Evolutionary conservation across 2,888 invertebrate genomes (phyloP).

Genomic region (Polyploca ridens): DNA sequence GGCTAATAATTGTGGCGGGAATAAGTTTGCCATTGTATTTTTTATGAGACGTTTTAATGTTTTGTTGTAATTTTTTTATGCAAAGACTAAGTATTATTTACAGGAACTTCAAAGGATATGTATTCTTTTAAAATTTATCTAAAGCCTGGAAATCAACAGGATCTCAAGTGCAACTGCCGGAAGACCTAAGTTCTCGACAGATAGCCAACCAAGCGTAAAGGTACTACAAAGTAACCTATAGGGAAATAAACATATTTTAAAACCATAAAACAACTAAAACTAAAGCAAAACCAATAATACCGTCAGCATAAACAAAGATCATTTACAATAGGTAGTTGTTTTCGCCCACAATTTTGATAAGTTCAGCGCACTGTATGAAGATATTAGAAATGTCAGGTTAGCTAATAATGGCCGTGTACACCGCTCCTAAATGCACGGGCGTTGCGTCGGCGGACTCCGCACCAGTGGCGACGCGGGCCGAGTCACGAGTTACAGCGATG

Average conservation of each 20-base stretch:
- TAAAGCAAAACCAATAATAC: not conserved
- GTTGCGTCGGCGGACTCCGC: constrained; percentile 49
- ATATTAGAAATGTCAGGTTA: constrained; percentile 46
- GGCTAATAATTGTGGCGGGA: not conserved
- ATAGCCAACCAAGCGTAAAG: too few species aligned
- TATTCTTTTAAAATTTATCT: too few species aligned
- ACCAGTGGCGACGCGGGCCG: constrained; percentile 18
- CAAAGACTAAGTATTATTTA: too few species aligned
- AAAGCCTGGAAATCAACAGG: too few species aligned
- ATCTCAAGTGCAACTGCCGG: too few species aligned
- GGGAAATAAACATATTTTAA: too few species aligned
- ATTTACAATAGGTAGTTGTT: constrained; percentile 18
- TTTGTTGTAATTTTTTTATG: too few species aligned
- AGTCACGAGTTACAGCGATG: constrained; percentile 26
- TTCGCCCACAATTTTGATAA: constrained; percentile 44
- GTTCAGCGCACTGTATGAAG: constrained; percentile 38
- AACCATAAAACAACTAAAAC: not conserved
- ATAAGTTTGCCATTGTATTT: not conserved
- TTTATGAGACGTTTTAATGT: not conserved
- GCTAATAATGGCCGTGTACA: constrained; percentile 43
- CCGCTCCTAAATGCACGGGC: constrained; percentile 37
- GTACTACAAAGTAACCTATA: too few species aligned
- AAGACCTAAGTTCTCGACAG: too few species aligned
- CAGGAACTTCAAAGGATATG: too few species aligned
- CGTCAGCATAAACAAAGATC: not conserved